These are phyloP conservation scores for Stomorhina lunata DNA, from an alignment of 2,888 invertebrate species.

Conservation along the genomic window DNA sequence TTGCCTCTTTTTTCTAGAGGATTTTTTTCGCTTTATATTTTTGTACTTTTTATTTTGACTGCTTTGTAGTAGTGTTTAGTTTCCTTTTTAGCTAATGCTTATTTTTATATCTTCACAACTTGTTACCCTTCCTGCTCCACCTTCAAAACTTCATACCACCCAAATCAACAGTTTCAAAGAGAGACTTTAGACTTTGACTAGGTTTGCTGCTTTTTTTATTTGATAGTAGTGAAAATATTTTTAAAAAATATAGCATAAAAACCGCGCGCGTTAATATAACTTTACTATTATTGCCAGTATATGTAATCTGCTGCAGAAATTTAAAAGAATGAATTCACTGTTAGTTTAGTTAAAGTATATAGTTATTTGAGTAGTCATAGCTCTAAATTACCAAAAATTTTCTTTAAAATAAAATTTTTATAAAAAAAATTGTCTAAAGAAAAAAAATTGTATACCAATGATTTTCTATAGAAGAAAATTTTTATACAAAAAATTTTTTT, in stretches of 20 bases:
- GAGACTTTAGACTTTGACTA: slow-evolving; percentile 36
- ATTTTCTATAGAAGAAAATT: too few relatives aligned
- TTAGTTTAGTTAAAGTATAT: too few relatives aligned
- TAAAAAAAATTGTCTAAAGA: not conserved
- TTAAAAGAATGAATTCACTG: slow-evolving; percentile 10
- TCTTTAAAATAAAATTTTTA: too few relatives aligned
- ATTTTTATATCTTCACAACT: slow-evolving; percentile 60
- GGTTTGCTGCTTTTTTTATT: slow-evolving; percentile 27
- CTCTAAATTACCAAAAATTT: too few relatives aligned
- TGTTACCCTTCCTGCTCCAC: slow-evolving; percentile 51
- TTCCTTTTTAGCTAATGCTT: slow-evolving; percentile 64
- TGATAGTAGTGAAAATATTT: slow-evolving; percentile 34
- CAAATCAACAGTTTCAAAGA: slow-evolving; percentile 52
- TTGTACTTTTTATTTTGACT: not conserved
- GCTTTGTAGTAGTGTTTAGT: slow-evolving; percentile 61
- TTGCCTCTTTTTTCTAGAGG: slow-evolving; percentile 49
- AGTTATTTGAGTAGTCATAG: too few relatives aligned
- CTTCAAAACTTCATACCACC: slow-evolving; percentile 5
- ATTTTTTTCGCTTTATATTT: slow-evolving; percentile 14
- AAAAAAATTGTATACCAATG: not conserved
- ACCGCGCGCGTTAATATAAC: slow-evolving; percentile 59
- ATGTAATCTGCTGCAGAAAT: not conserved
- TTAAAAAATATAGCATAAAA: slow-evolving; percentile 25
- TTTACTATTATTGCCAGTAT: slow-evolving; percentile 29
- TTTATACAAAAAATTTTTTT: too few relatives aligned